Conservation (phyloP, 1,140 invertebrate species). For the Druon quercuslanigerum region DNA sequence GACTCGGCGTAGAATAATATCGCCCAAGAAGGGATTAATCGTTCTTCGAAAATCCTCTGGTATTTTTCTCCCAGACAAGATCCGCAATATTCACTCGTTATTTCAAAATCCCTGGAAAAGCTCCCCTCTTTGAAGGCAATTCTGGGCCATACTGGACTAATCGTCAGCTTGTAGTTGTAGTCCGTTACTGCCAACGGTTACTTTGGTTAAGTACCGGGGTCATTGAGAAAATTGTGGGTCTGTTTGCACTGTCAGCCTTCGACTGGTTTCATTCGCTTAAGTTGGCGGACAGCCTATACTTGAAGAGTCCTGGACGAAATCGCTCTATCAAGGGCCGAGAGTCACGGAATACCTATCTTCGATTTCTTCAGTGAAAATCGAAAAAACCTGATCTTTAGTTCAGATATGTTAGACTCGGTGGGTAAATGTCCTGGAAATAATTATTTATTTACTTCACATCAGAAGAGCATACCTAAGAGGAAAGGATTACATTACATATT, state of each 20-base stretch:
- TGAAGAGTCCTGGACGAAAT: constrained; percentile 65
- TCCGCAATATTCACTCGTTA: constrained; percentile 17
- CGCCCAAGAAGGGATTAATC: constrained; percentile 26
- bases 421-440: not conserved
- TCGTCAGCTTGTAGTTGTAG: constrained; percentile 43
- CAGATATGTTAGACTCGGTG: not conserved
- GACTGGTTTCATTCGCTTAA: constrained; percentile 70
- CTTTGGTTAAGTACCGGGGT: constrained; percentile 67
- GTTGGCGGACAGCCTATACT: constrained; percentile 71
- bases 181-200: constrained; percentile 64
- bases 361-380: not conserved
- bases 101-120: constrained; percentile 40
- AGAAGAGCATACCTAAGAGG: not conserved
- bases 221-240: constrained; percentile 74
- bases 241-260: constrained; percentile 72
- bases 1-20: constrained; percentile 21
- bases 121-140: constrained; percentile 30
- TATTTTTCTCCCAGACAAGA: not conserved
- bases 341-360: constrained; percentile 30
- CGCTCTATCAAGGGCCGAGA: constrained; percentile 64
- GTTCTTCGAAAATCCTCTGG: constrained; percentile 12
- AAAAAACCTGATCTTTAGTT: not conserved
- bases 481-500: constrained; percentile 40
- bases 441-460: not conserved
- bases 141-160: constrained; percentile 35